Percentiles rank a stretch among this genome's conserved stretches.
phyloP scores from a whole-genome alignment of 2,888 invertebrate genomes.

The Boloria euphrosyne region DNA sequence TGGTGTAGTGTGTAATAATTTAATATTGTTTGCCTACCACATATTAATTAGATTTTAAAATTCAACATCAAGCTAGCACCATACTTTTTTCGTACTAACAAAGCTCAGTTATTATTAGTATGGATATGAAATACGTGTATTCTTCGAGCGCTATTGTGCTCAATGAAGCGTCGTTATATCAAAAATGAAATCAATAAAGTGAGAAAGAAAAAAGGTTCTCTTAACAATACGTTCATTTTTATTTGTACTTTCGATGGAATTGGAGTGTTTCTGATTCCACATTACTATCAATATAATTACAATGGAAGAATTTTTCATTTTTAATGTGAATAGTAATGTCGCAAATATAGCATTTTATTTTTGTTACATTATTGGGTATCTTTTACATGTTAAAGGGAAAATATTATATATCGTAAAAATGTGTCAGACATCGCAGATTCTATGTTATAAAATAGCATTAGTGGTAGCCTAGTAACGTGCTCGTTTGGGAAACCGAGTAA shows the following conservation, averaged over 20 bases:
- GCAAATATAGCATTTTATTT: neutral
- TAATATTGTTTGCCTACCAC: neutral
- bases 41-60: neutral
- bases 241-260: constrained; percentile 17
- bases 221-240: constrained; percentile 20
- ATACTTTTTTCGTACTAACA: constrained; percentile 6
- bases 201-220: constrained; percentile 19
- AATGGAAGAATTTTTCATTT: neutral
- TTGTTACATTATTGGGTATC: neutral
- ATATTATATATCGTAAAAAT: no score
- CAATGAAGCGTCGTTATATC: constrained; percentile 31
- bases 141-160: constrained; percentile 23
- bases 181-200: constrained; percentile 31
- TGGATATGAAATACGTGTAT: constrained; percentile 21
- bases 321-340: neutral
- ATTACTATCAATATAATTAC: constrained; percentile 4
- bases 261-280: constrained; percentile 11
- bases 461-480: no score
- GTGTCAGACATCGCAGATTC: no score
- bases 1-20: neutral
- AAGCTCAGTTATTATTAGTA: constrained; percentile 21
- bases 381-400: no score
- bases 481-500: no score
- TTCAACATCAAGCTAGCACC: neutral
- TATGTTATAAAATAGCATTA: no score